These are phyloP conservation scores for Mallotus villosus DNA, from an alignment of 2,797 vertebrate species.

Conservation along the genomic window DNA sequence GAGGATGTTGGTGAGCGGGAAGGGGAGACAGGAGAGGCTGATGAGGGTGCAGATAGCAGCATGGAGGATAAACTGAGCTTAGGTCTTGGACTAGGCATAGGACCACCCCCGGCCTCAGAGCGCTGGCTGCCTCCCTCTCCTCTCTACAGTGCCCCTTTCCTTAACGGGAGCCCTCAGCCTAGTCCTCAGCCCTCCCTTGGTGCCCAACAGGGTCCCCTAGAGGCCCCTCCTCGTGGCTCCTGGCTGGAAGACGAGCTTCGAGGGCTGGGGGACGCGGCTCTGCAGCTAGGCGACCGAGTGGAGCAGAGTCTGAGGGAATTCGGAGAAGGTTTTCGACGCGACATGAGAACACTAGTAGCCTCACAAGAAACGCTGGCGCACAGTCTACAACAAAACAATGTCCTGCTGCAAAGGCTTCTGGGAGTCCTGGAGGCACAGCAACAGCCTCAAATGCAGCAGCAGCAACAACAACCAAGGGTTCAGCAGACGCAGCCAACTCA, in stretches of 20 bases:
- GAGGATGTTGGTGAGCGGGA: constrained; percentile 75
- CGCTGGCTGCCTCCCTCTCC: constrained; percentile 82
- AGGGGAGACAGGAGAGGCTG: constrained; percentile 71
- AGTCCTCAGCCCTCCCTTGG: constrained; percentile 79
- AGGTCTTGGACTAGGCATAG: constrained; percentile 77
- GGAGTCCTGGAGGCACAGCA: constrained; percentile 79
- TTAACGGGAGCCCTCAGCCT: constrained; percentile 80
- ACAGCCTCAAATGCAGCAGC: constrained; percentile 59
- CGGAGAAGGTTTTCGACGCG: constrained; percentile 75
- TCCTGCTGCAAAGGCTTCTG: constrained; percentile 78
- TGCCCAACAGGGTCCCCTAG: constrained; percentile 76
- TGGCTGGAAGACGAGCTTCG: constrained; percentile 82
- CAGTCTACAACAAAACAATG: constrained; percentile 82
- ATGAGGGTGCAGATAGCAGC: constrained; percentile 75
- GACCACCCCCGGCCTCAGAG: constrained; percentile 77
- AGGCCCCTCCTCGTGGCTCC: constrained; percentile 69
- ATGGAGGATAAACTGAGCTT: constrained; percentile 81
- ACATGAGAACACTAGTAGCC: constrained; percentile 78
- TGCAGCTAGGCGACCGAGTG: constrained; percentile 77
- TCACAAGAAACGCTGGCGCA: constrained; percentile 78
- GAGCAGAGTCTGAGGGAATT: constrained; percentile 79
- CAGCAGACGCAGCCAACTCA: constrained; percentile 49
- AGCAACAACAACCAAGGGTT: constrained; percentile 54
- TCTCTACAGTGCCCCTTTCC: constrained; percentile 80
- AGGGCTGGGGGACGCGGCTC: constrained; percentile 77